phyloP scores from a whole-genome alignment of 1,140 invertebrate genomes.

The Portunus trituberculatus region DNA sequence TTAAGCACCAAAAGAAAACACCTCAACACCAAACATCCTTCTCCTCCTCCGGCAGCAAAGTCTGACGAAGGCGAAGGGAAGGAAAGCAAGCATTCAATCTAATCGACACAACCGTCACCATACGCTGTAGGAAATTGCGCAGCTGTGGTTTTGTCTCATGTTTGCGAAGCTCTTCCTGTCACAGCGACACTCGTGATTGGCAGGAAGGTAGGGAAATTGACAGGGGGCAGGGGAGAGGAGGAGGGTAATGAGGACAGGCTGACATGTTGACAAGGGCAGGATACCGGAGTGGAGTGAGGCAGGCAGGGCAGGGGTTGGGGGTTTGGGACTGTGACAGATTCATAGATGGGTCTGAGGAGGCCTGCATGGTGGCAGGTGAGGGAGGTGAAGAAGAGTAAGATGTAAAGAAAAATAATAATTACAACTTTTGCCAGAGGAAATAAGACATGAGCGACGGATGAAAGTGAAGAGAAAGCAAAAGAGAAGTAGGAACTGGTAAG shows the following conservation, averaged over 20 bases:
- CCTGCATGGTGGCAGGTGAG: neutral
- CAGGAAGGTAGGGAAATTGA: constrained; percentile 20
- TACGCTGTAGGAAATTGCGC: too few species aligned
- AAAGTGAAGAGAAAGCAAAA: neutral
- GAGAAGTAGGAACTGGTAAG: neutral
- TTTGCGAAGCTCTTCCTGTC: neutral
- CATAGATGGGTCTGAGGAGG: neutral
- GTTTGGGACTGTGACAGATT: neutral
- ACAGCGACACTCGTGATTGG: neutral
- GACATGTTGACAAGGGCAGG: neutral
- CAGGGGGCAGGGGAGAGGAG: neutral
- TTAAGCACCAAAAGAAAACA: too few species aligned
- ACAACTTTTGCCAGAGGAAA: neutral
- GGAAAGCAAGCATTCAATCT: too few species aligned
- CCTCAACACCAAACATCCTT: too few species aligned
- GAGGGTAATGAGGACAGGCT: neutral
- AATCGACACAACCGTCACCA: too few species aligned
- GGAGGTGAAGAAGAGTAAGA: neutral
- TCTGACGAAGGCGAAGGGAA: too few species aligned
- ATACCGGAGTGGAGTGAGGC: neutral
- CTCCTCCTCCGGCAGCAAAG: too few species aligned
- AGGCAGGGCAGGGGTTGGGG: neutral
- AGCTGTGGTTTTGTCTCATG: neutral
- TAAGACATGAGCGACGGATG: neutral
- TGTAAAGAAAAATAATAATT: neutral